Evolutionary conservation across 2,888 invertebrate genomes (phyloP), one percentile per base, ranked within the genome.

Genomic region (Luperina testacea): DNA sequence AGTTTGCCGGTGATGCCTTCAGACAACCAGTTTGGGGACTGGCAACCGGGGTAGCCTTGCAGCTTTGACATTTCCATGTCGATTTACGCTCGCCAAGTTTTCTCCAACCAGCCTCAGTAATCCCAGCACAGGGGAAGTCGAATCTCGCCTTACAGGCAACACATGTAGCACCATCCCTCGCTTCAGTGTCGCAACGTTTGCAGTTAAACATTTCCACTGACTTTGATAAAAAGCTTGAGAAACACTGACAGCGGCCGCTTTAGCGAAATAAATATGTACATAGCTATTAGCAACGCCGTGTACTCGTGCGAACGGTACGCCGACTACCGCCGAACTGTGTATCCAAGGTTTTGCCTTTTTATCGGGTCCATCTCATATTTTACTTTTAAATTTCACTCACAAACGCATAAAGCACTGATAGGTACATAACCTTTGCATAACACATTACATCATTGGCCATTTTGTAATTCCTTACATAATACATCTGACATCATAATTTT

Each of bases 51-150:
- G 11, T 6, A 72, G 24, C 15, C 27, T 75, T 68, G 57, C 68
- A 72, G 59, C 27, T 61, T 27, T 61, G 15, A 45, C 72, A 61
- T 61, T 72, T 72, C 11, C 42, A 59, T 8, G 57, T 68, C n/a
- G 13, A 15, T 68, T 48, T 72, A 27, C 57, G 53, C 45, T 63
- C 72, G 7, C 64, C 51, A 27, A 74, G 74, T 42, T 67, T 45
- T n/a, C 51, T 68, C 45, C 59, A 68, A 9, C 68, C 68, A 13
- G 20, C 57, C 17, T 68, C 68, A 2, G 45, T 27, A 20, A 68
- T 68, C 27, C 57, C 74, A 7, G 57, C 57, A 45, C 57, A 59
- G 32, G 45, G 24, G 24, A 63, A 48, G 20, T 61, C 32, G 1
- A 32, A 72, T 15, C 48, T 27, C 9, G 9, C 72, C 32, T 61